Conservation (phyloP, 2,797 vertebrate genomes). For the Kryptolebias ocellatus region DNA sequence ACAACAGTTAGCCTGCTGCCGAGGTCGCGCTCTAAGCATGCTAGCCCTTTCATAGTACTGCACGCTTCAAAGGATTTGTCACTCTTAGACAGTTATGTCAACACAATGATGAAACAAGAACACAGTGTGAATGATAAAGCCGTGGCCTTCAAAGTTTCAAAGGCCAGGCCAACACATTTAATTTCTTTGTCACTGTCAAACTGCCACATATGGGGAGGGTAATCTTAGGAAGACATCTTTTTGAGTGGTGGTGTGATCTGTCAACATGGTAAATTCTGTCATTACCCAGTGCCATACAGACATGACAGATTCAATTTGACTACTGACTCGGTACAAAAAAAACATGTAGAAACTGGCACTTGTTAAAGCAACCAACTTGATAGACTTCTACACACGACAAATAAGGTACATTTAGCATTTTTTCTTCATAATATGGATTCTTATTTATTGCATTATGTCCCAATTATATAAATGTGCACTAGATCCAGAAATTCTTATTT, state of each 20-base stretch:
- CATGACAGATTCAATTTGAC: constrained; percentile 23
- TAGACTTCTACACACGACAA: constrained; percentile 2
- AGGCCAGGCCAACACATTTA: constrained; percentile 57
- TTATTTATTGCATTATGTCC: neutral
- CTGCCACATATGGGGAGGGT: constrained; percentile 11
- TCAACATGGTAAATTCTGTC: constrained; percentile 43
- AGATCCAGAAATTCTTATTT: neutral
- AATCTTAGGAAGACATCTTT: constrained; percentile 41
- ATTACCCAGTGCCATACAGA: constrained; percentile 33
- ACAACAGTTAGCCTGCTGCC: constrained; percentile 70
- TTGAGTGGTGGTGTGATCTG: constrained; percentile 46
- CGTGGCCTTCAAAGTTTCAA: constrained; percentile 63
- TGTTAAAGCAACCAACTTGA: constrained; percentile 9
- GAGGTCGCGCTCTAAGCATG: constrained; percentile 61
- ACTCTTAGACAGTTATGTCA: constrained; percentile 65
- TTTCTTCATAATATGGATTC: no score
- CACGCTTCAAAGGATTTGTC: constrained; percentile 74
- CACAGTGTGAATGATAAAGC: constrained; percentile 51
- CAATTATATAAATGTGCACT: neutral
- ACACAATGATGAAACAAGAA: constrained; percentile 73
- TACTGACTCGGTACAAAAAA: constrained; percentile 26
- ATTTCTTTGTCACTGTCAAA: constrained; percentile 62
- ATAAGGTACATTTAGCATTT: neutral
- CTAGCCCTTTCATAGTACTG: constrained; percentile 46
- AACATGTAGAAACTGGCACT: constrained; percentile 11